Evolutionary conservation across 2,888 invertebrate genomes (phyloP), one percentile per base, ranked within the genome.

Genomic region (Geotrupes spiniger): DNA sequence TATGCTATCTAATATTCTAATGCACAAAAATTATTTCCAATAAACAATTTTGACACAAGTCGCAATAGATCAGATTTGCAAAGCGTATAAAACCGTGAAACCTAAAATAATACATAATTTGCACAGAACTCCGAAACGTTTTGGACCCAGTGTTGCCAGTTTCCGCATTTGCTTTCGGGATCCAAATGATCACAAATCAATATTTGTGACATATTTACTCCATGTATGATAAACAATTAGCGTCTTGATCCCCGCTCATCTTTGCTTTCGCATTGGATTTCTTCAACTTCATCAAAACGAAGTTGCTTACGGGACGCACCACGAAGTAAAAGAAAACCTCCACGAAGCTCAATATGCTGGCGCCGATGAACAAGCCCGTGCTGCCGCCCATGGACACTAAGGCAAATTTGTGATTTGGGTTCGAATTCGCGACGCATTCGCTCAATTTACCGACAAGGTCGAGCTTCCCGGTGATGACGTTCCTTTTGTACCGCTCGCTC

Each of bases 401-500:
- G 52, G 48, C 8, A 10, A 46, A 36, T 25, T 17, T 17, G 2
- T 36, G 21, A 4, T 25, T 21, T 9, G 11, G 8, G 28, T 41
- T 5, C 26, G 33, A 36, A 11, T 12, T 9, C 8, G 21, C 8
- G 8, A 11, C 3, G 14, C 9, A 12, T 15, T 21, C 21, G 11
- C 3, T 21, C 6, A 41, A 69, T 78, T 72, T 68, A 85, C 85
- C 86, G 10, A 85, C 78, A 53, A 87, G 71, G 69, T 87, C 87
- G 56, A 88, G 65, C 52, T 78, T 73, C 9, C 80, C 83, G 56
- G 80, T 77, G 0, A 84, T 75, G 8, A 86, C 78, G 43, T 81
- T 82, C 49, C 87, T 77, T 51, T 79, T 77, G 62, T 81, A 86
- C 12, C 85, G 74, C 51, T 86, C 83, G 9, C 80, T 82, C 0